A percentile compares a stretch with the other conserved stretches of the same genome.
Conservation (phyloP, 2,113 vertebrate genomes). For the Rattus norvegicus region GRCr8 NC_086033.1:39660001-39660500, state of each 20-base stretch:
- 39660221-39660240: not conserved
- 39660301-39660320: not conserved
- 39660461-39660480: constrained; percentile 85
- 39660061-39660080: not conserved
- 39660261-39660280: not conserved
- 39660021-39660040: not conserved
- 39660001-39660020: not conserved
- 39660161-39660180: not conserved
- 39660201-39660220: not conserved
- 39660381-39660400: not conserved
- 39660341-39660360: not conserved
- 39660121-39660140: not conserved
- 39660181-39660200: not conserved
- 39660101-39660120: not conserved
- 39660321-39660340: not conserved
- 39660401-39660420: constrained; percentile 76
- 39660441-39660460: constrained; percentile 83
- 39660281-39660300: not conserved
- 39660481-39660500: constrained; percentile 88
- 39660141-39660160: not conserved
- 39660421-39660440: constrained; percentile 81
- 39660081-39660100: not conserved
- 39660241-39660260: not conserved
- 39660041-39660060: not conserved
- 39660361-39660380: not conserved